Evolutionary conservation across 2,113 vertebrate species (phyloP), one percentile per base, ranked within the genome.

Genomic region (Scomber scombrus): DNA sequence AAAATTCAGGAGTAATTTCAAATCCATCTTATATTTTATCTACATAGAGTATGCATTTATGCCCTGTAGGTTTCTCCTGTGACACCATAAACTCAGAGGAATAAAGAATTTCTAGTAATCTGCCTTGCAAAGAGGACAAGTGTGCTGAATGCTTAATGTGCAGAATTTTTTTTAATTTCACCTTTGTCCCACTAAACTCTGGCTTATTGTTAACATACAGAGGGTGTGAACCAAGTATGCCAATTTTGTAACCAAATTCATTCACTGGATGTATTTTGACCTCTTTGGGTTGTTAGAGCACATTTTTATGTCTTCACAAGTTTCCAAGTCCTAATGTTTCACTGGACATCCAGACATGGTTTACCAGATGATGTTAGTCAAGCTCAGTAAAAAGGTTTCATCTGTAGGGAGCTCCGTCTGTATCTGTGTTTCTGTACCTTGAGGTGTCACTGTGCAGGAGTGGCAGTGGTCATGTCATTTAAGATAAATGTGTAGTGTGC

Each of bases 401-500:
- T 13, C 52, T 55, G 34, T 60, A 52, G 11, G 34, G 69, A 72
- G 31, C 47, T 7, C 13, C n/a, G 46, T 73, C n/a, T 11, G 10
- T 54, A 51, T 72, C 66, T 40, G 3, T 50, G 76, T 86, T 82
- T 84, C 66, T 43, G 68, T 54, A 78, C 62, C 40, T 64, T 52
- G 47, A 80, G 51, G 50, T 79, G 84, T 85, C 76, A 88, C 45
- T 66, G 72, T 84, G 46, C 67, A 65, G 66, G 67, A 88, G 21
- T 77, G 83, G 58, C 78, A 88, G 80, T 85, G 78, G 74, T 88
- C 81, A 91, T 81, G 91, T 85, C 87, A 89, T 52, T 66, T 43
- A 91, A 91, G 87, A 92, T 75, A 74, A 91, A 93, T 91, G 87
- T 81, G 75, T 85, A 85, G 60, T 71, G 82, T 87, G 81, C 78